Evolutionary conservation across 2,797 vertebrate species (phyloP), one percentile per base, ranked within the genome.

Genomic region (Pseudocheirus occidentalis): DNA sequence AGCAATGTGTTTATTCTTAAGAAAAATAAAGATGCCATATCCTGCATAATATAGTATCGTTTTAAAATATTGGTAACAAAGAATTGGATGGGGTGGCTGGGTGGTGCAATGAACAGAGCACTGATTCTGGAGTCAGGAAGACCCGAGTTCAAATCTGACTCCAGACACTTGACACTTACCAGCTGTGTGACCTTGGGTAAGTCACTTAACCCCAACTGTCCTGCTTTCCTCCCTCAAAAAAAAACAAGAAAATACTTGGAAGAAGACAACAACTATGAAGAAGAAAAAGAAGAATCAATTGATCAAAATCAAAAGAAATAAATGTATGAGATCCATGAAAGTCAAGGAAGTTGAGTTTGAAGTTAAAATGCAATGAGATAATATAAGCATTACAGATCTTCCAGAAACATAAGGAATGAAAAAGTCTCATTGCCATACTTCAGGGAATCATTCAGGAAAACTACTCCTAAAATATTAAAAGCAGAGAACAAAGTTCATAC

Each of bases 1-100:
- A 90, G 59, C 93, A 92, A 96, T 13, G 21, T 94, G 91, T 95
- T 95, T 95, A 92, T 94, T 94, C 91, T 54, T 89, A n/a, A 96
- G 52, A 55, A 89, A 96, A 91, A 95, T 81, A 46, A 93, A 93
- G 92, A 96, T 92, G 92, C 29, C 13, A 46, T 46, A 81, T 40
- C 46, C 7, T 81, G 0, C 73, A 81, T 81, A 81, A 27, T 40
- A 40, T 73, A 21, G 5, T n/a, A 73, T 81, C 7, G 46, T 46
- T 81, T 40, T 46, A 24, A 81, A 81, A 81, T 46, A 24, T 9
- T 81, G 18, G 6, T 46, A 81, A 73, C 31, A 34, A 34, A 62
- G 31, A 62, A 62, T 5, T 62, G 31, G 50, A 5, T 5, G 50
- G 50, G 50, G 50, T 52, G 50, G 50, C 50, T 52, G 5, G 50